Evolutionary conservation across 2,113 vertebrate genomes (phyloP), one percentile per base, ranked within the genome.

Genomic region (Tetrao urogallus): DNA sequence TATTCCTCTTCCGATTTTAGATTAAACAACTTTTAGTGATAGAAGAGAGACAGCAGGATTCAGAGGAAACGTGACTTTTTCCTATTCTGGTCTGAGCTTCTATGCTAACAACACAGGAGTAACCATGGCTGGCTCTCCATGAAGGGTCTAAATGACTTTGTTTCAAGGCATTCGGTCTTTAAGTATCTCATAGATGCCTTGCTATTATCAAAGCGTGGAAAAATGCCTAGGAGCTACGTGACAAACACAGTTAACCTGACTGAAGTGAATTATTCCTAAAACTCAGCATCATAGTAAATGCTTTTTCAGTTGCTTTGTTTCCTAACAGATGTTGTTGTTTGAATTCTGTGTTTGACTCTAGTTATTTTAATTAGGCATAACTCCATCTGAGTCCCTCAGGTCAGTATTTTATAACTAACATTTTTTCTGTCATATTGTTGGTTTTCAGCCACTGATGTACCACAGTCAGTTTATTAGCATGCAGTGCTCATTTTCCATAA

Each of bases 321-420:
- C 64, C 83, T 76, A 93, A 86, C 87, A 94, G 94, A 91, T 94
- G 91, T 28, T 92, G n/a, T 34, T 78, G 86, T 94, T 95, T 89
- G 90, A 92, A 92, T 92, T 92, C 70, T 17, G 0, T 92, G 88
- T 92, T 92, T 92, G 93, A 94, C 66, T 76, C 54, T 63, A 60
- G 82, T 90, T 92, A 61, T 1, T 56, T 94, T 83, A 94, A 86
- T 94, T 95, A 96, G 82, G 50, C 57, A 2, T 87, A 90, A 78
- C 52, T 86, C 65, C 61, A 57, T 95, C 82, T 91, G 60, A 91
- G 40, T 91, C 69, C 40, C 71, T 22, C 80, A 81, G 88, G 88
- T 93, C 83, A 78, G 43, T 36, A 30, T 76, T 95, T 96, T 94
- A 82, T 74, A 87, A 38, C 45, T 65, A 86, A 28, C 80, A 71